Conservation (phyloP, 2,113 vertebrate genomes). For the Beaufortia kweichowensis region DNA sequence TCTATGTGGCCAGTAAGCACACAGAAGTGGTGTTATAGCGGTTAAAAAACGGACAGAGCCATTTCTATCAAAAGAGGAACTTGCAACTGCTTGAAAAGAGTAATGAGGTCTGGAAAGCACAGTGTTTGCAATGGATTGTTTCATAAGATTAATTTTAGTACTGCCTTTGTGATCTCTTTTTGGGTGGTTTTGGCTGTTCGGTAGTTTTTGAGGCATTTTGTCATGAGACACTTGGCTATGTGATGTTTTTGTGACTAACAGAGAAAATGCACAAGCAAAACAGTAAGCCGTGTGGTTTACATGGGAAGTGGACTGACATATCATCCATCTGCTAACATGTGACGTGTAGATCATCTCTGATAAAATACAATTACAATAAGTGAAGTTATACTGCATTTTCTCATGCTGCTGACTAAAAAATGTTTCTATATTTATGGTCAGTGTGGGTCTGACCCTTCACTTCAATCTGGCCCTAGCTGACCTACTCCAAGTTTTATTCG, state of each 20-base stretch:
- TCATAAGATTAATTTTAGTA: neutral
- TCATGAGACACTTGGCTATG: conserved; percentile 18
- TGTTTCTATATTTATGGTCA: neutral
- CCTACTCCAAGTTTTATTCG: neutral
- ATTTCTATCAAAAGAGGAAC: conserved; percentile 12
- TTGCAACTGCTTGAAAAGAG: neutral
- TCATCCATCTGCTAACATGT: conserved; percentile 27
- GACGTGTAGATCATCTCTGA: conserved; percentile 11
- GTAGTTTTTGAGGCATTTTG: neutral
- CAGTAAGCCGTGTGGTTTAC: conserved; percentile 32
- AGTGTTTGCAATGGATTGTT: neutral
- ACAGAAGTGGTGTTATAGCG: neutral
- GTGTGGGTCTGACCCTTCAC: neutral
- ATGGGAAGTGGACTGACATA: conserved; percentile 41
- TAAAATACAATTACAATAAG: conserved; percentile 6
- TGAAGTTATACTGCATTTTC: neutral
- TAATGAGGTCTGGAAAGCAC: neutral
- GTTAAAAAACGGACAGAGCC: neutral
- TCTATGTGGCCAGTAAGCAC: neutral
- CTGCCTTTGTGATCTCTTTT: neutral
- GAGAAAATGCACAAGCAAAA: conserved; percentile 7
- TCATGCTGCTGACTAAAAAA: neutral
- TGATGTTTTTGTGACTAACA: conserved; percentile 36
- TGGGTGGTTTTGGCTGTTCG: neutral
- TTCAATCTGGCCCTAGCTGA: neutral